These are phyloP conservation scores for Echinops telfairi DNA, from an alignment of 2,113 vertebrate species.

Conservation along the genomic window DNA sequence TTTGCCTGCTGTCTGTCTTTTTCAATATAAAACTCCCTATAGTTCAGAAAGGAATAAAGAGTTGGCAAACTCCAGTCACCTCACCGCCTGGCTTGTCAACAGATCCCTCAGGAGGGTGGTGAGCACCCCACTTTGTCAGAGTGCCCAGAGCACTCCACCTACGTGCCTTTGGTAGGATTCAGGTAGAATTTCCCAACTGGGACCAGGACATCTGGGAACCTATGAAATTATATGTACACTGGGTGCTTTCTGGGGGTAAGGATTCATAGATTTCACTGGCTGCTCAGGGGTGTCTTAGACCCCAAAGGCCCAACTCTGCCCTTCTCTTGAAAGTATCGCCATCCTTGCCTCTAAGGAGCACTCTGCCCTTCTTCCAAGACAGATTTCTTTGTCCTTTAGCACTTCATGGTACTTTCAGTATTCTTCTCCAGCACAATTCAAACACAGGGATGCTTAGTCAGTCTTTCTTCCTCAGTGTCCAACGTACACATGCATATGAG, in stretches of 20 bases:
- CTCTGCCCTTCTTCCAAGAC: no score
- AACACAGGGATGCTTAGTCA: no score
- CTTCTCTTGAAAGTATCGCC: background rate
- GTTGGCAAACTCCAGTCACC: background rate
- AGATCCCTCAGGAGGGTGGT: background rate
- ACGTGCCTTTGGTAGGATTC: background rate
- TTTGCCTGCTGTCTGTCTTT: background rate
- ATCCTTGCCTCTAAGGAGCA: no score
- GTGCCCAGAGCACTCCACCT: background rate
- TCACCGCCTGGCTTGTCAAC: background rate
- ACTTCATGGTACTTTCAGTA: no score
- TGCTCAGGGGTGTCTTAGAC: conserved; percentile 16
- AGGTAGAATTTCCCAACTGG: background rate
- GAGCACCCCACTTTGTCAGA: background rate
- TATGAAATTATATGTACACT: background rate
- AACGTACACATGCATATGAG: no score
- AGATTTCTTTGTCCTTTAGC: no score
- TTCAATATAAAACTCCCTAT: background rate
- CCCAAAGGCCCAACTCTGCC: background rate
- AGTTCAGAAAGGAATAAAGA: conserved; percentile 21
- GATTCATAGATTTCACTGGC: background rate
- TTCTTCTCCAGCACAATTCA: no score
- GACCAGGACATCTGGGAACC: background rate
- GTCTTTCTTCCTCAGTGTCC: no score
- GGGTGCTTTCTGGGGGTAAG: background rate